Percentiles rank a stretch among this genome's conserved stretches.
Evolutionary conservation across 2,113 vertebrate genomes (phyloP).

Genomic region (Damaliscus lunatus): DNA sequence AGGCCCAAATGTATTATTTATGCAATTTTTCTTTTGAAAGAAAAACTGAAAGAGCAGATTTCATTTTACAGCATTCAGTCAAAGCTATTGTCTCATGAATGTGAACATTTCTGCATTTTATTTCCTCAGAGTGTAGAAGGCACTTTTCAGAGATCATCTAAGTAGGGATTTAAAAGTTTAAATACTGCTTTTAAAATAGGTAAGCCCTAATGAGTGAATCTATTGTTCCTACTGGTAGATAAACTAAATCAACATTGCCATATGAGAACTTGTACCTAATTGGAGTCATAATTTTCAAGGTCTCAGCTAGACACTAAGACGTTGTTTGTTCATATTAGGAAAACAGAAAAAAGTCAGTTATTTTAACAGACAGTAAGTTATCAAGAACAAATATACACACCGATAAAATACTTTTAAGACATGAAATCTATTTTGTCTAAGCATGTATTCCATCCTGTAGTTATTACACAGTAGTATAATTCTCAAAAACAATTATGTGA

Average conservation of each 20-base stretch:
- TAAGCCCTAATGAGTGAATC: conserved; percentile 76
- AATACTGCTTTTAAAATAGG: conserved; percentile 80
- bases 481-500: not conserved
- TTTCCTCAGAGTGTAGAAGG: conserved; percentile 73
- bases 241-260: conserved; percentile 76
- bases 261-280: conserved; percentile 63
- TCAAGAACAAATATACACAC: not conserved
- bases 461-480: not conserved
- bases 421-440: not conserved
- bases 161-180: conserved; percentile 81
- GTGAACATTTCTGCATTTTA: conserved; percentile 83
- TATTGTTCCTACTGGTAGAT: conserved; percentile 75
- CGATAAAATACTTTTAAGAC: not conserved
- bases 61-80: conserved; percentile 84
- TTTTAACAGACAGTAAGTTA: conserved; percentile 62
- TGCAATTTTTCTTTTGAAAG: conserved; percentile 86
- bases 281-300: conserved; percentile 73
- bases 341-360: conserved; percentile 35
- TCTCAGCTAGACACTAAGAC: conserved; percentile 54
- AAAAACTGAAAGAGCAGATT: conserved; percentile 85
- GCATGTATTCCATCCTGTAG: not conserved
- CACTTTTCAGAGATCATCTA: conserved; percentile 77
- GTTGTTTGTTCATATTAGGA: conserved; percentile 19
- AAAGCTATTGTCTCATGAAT: conserved; percentile 85
- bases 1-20: conserved; percentile 88